phyloP scores from a whole-genome alignment of 1,140 invertebrate genomes.

The Ruditapes philippinarum region DNA sequence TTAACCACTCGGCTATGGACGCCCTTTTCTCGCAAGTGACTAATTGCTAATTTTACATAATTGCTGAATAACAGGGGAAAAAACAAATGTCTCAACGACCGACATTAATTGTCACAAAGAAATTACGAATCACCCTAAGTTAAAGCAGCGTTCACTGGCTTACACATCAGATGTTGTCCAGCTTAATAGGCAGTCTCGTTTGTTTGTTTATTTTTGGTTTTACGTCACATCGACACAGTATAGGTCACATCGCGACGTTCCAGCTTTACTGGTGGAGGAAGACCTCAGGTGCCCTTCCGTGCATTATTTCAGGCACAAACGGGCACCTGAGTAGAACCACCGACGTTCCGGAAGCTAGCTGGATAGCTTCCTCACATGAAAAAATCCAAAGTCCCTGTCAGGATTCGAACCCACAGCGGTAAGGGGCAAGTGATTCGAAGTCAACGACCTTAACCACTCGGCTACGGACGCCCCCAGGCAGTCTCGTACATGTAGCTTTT shows the following conservation, averaged over 20 bases:
- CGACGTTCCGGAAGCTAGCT: background rate
- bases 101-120: no score
- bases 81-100: no score
- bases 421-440: background rate
- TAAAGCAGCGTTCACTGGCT: no score
- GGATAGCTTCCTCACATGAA: constrained; percentile 10
- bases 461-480: background rate
- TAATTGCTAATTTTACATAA: no score
- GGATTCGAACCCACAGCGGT: background rate
- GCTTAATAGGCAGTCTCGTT: no score
- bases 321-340: background rate
- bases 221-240: background rate
- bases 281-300: background rate
- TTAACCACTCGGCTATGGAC: no score
- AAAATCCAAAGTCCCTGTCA: background rate
- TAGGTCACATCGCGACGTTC: background rate
- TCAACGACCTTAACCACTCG: background rate
- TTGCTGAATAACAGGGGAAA: no score
- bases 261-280: no score
- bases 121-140: no score
- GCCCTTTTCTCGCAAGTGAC: no score
- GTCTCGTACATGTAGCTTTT: no score
- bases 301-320: background rate
- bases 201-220: background rate
- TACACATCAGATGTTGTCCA: no score